Evolutionary conservation across 1,140 invertebrate genomes (phyloP), one percentile per base, ranked within the genome.

Genomic region (Megalopta genalis): DNA sequence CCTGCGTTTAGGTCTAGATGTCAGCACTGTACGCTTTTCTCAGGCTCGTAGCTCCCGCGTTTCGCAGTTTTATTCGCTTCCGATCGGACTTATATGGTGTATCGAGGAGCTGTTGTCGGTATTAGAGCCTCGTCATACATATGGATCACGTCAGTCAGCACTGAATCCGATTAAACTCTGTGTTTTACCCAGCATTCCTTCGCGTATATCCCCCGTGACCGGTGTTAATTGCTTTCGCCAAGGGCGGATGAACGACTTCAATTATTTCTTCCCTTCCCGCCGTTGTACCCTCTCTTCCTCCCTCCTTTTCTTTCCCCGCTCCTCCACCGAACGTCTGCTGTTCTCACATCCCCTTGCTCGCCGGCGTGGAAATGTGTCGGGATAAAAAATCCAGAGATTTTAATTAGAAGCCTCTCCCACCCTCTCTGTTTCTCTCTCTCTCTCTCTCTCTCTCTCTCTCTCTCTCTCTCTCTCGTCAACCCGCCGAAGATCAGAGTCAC

Each of bases 401-500:
- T 84, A 85, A 85, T 85, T 85, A 85, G 78, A 84, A 68, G 69
- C 72, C 42, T 46, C 12, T 46, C 32, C 32, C 32, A 32, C 32
- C 1, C 42, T 42, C 39, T 42, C 39, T 42, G 2, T 42, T 6
- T 42, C 39, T 42, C 39, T 42, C 39, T 42, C 39, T 42, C 39
- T 42, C 39, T 42, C 39, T 42, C 39, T 42, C 39, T 42, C 39
- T 42, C 39, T 42, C 39, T 42, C 39, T 42, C 39, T 42, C 39
- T 42, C 39, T 42, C 39, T 42, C 39, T 42, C 71, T 84, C 83
- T 85, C 82, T 84, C 79, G 82, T 74, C 65, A 75, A 71, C 82
- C 82, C 73, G 60, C 76, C 83, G 78, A 84, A 84, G 82, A 85
- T 85, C 83, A 85, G 82, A 85, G 81, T 67, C 77, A 70, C 67